Evolutionary conservation across 2,113 vertebrate genomes (phyloP), one percentile per base, ranked within the genome.

Genomic region (Oenanthe oenanthe): DNA sequence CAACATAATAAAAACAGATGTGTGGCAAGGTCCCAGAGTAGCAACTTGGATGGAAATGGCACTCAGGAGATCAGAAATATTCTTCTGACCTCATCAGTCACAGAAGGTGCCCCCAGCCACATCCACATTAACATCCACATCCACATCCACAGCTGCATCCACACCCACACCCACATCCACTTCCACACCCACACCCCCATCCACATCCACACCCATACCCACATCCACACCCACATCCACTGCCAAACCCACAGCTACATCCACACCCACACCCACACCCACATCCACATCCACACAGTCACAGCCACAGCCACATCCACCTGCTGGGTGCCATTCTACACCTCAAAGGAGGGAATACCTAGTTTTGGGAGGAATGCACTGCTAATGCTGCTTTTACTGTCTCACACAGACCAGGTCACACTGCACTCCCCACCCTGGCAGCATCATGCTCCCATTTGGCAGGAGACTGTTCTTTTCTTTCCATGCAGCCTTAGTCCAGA

Each of bases 281-380:
- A 42, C 40, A 42, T 14, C 40, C 40, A 42, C 17, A 19, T 8
- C 34, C 28, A 63, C 19, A 42, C 7, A 42, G 0, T 26, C 60
- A 21, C 29, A 22, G 1, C 42, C 42, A 22, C 26, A 45, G 1
- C 45, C 65, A 45, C 36, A 42, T 0, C 5, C 29, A 29, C 14
- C 38, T 4, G 2, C 58, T 72, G 62, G 76, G 56, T 24, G 43
- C 58, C 0, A 2, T n/a, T 3, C 12, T 38, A 12, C 18, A 16
- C 3, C 13, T 2, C 36, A 17, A 6, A n/a, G 7, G 9, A n/a
- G 5, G 2, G 4, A 6, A 6, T 24, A 16, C 31, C 7, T 3
- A 5, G 19, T 60, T 54, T 12, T 20, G 19, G 61, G 29, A 45
- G 22, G 43, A 73, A 38, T 63, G 21, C 15, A 5, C 16, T 84